phyloP scores from a whole-genome alignment of 2,113 vertebrate genomes.

The Gavialis gangeticus region DNA sequence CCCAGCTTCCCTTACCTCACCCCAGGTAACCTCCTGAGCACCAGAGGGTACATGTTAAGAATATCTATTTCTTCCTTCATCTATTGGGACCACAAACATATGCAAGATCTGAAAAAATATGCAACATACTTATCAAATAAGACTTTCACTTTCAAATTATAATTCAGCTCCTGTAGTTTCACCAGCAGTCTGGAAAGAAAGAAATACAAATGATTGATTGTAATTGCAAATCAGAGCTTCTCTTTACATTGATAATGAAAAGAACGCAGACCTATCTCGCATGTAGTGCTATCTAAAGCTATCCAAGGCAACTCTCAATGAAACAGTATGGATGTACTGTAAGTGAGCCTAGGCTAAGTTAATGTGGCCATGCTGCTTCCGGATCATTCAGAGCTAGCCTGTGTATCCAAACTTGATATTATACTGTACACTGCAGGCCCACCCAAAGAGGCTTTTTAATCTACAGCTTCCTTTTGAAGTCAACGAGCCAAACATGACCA shows the following conservation, averaged over 20 bases:
- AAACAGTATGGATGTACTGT: fast-evolving
- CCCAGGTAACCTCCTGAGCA: too few relatives aligned
- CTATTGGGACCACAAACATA: neutral
- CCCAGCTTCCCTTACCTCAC: too few relatives aligned
- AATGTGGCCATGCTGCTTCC: neutral
- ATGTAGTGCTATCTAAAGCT: fast-evolving
- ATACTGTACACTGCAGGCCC: too few relatives aligned
- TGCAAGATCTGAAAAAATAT: constrained; percentile 5
- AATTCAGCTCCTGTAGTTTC: constrained; percentile 95
- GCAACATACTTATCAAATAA: constrained; percentile 93
- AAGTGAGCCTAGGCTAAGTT: neutral
- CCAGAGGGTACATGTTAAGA: too few relatives aligned
- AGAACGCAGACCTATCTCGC: too few relatives aligned
- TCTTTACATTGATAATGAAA: neutral
- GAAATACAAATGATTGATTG: neutral
- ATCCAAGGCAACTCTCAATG: neutral
- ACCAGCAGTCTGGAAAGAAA: constrained; percentile 88
- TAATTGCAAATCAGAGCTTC: neutral
- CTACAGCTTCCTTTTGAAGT: neutral
- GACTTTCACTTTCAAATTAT: constrained; percentile 95
- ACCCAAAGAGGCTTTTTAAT: neutral
- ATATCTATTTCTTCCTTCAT: too few relatives aligned
- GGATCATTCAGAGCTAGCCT: neutral
- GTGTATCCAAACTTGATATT: too few relatives aligned
- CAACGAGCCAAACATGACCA: neutral